Conservation (phyloP, 2,797 vertebrate species). For the Bovichtus variegatus region DNA sequence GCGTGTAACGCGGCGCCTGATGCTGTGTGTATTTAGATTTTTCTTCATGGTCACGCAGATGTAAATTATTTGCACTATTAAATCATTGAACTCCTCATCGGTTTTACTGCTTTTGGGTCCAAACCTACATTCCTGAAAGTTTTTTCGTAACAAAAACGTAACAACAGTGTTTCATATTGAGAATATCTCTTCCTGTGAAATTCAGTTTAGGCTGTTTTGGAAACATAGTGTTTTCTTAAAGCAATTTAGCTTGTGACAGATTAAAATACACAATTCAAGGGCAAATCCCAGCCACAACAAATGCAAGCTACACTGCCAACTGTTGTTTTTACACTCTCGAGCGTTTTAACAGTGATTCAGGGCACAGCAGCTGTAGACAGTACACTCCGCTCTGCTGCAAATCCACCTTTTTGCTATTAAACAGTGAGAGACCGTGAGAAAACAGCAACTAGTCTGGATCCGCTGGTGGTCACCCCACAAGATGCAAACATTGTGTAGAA, state of each 20-base stretch:
- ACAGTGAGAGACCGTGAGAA: background rate
- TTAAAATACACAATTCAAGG: background rate
- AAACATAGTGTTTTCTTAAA: background rate
- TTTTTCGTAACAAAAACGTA: no score
- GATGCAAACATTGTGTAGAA: no score
- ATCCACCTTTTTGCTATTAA: constrained; percentile 7
- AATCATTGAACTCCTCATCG: no score
- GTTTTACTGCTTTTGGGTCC: no score
- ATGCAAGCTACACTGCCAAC: background rate
- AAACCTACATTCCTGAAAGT: no score
- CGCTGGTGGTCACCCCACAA: background rate
- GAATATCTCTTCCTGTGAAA: background rate
- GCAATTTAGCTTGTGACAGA: background rate
- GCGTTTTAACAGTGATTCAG: constrained; percentile 2
- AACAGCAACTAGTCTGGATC: background rate
- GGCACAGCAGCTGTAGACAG: background rate
- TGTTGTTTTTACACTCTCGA: background rate
- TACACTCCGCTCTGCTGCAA: constrained; percentile 5
- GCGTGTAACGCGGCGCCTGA: no score
- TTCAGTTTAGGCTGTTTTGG: background rate
- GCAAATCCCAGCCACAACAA: constrained; percentile 3
- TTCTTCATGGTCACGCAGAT: no score
- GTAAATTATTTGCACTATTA: no score
- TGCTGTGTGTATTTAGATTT: no score
- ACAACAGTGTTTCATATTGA: background rate